phyloP scores from a whole-genome alignment of 2,113 vertebrate genomes.

The Acrocephalus arundinaceus region DNA sequence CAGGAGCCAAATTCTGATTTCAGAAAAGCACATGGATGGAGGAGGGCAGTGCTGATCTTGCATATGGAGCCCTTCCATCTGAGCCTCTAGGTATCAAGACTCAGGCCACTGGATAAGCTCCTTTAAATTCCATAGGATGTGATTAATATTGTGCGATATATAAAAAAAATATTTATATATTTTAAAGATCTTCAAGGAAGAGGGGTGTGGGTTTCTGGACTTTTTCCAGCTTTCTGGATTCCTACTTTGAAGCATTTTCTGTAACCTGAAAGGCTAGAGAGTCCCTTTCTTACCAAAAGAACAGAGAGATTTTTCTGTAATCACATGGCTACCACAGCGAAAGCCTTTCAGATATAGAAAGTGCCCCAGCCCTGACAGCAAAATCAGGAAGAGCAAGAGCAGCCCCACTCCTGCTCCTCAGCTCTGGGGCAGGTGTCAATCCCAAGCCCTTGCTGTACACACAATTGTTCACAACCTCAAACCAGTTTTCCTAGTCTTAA shows the following conservation, averaged over 20 bases:
- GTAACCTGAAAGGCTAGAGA: not conserved
- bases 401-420: not conserved
- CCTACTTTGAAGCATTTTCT: not conserved
- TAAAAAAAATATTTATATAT: not conserved
- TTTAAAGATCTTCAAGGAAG: not conserved
- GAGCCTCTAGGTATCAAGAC: not conserved
- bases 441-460: not conserved
- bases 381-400: not conserved
- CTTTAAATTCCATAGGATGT: not conserved
- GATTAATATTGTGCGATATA: not conserved
- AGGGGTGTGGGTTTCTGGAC: not conserved
- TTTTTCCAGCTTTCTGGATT: not conserved
- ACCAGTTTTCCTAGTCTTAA: not conserved
- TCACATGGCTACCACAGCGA: rapidly evolving
- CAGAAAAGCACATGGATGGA: not conserved
- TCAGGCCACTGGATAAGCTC: not conserved
- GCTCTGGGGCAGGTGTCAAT: not conserved
- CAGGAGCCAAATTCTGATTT: conserved; percentile 12
- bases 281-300: not conserved
- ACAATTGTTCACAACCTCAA: not conserved
- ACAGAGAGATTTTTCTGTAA: not conserved
- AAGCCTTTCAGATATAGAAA: not conserved
- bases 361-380: not conserved
- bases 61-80: not conserved
- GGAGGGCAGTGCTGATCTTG: not conserved